Evolutionary conservation across 2,888 invertebrate genomes (phyloP), one percentile per base, ranked within the genome.

Genomic region (Cephus runcator): DNA sequence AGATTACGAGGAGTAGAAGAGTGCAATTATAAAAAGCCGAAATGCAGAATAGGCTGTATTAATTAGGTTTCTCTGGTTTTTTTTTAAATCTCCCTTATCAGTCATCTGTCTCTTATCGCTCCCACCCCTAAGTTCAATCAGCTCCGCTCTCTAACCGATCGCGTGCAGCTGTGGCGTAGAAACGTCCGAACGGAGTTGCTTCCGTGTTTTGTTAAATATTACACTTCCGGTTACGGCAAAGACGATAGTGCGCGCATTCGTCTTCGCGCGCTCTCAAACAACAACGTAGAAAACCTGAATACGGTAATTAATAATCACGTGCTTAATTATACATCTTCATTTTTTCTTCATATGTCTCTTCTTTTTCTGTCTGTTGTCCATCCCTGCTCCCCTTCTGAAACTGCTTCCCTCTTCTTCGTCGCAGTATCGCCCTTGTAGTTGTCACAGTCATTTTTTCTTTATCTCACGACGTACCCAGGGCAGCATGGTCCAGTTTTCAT

Each of bases 21-120:
- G 82, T 84, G 83, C 82, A 81, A 83, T 83, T 79, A 81, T 83
- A 83, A 83, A 83, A 83, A 84, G 84, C 84, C 81, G 81, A 83
- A 80, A 83, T 83, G 82, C 83, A 82, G 81, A 83, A 75, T 75
- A 75, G 78, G 78, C 76, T 77, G 75, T 77, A 69, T 35, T 71
- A 33, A 71, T 56, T 56, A 56, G 56, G 56, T 56, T 56, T 56
- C 56, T 56, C 56, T 56, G 23, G 1, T 40, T 56, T 56, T 40
- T 36, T 40, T 23, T 56, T 56, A 9, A 56, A 56, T 56, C 56
- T 56, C 56, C 56, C 23, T 56, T 9, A 56, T 56, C 56, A 56
- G 56, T 56, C 56, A 56, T 23, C 56, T 56, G 23, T 56, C 23
- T 23, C 9, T 56, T 56, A 23, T 56, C 56, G 1, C 23, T 56